Evolutionary conservation across 1,140 invertebrate genomes (phyloP), one percentile per base, ranked within the genome.

Genomic region (Zaprionus kolodkinae): DNA sequence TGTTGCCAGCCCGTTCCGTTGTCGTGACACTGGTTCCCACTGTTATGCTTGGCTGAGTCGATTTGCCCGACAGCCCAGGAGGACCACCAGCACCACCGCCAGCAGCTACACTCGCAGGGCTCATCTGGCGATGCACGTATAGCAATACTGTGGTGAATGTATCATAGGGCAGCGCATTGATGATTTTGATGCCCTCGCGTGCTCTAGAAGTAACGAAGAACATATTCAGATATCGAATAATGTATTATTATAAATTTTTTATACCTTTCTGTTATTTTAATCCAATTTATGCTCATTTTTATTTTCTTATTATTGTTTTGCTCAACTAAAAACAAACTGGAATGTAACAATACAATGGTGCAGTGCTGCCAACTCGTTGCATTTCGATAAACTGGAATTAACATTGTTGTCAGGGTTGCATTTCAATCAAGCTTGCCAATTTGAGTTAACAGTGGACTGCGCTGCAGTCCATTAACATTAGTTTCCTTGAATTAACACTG

Each of bases 121-220:
- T 84, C 92, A 92, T 92, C 68, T 92, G 91, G 10, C 91, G 90
- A 65, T 92, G 91, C 2, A 92, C 92, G 72, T 92, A 92, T 67
- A 85, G 79, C 17, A 92, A 50, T 0, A 92, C 91, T 0, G 91
- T 92, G 27, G 79, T 91, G 21, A 92, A 92, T 10, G 82, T 92
- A 6, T 92, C 91, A 35, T 91, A 91, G 11, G 92, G 89, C 62
- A 92, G 54, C 6, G 80, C 76, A 81, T 92, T 92, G 40, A 92
- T 92, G 30, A 92, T 92, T 77, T 92, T 92, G n/a, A 92, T 92
- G 27, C 92, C 92, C 63, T 92, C 92, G 4, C 91, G 89, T 43
- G 92, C 92, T 30, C 92, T 92, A 12, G 10, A 50, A 40, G 3
- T 48, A 52, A n/a, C 4, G 5, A 0, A 21, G 33, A 40, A 25